These are phyloP conservation scores for Bombylius discolor DNA, from an alignment of 2,888 invertebrate genomes.

Conservation along the genomic window DNA sequence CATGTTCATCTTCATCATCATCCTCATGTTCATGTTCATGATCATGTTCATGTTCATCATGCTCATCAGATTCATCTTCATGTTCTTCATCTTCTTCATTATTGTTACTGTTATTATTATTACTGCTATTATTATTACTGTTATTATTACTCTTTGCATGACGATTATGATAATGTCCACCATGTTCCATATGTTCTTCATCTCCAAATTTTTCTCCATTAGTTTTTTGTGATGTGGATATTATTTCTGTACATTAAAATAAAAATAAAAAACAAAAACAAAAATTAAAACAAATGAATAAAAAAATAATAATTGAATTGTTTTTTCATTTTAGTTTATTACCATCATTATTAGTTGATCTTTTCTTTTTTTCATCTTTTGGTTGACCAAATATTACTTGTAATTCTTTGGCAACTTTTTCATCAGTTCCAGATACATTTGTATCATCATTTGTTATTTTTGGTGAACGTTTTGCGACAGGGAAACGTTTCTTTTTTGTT, in stretches of 20 bases:
- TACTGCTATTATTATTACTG: too few species aligned
- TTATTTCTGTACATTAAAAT: not conserved
- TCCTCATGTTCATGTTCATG: conserved; percentile 30
- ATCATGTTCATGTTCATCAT: conserved; percentile 20
- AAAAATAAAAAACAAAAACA: not conserved
- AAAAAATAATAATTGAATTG: too few species aligned
- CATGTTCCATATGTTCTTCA: conserved; percentile 18
- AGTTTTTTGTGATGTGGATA: not conserved
- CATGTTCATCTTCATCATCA: conserved; percentile 28
- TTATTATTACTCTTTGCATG: not conserved
- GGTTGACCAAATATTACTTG: conserved; percentile 50
- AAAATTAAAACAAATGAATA: not conserved
- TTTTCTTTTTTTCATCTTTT: conserved; percentile 41
- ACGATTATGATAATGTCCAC: conserved; percentile 27
- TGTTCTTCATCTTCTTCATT: conserved; percentile 29
- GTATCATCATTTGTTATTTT: not conserved
- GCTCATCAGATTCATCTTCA: conserved; percentile 23
- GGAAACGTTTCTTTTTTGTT: conserved; percentile 45
- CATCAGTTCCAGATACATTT: conserved; percentile 45
- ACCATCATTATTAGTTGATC: conserved; percentile 23
- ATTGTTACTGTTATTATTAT: conserved; percentile 7
- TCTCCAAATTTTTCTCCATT: not conserved
- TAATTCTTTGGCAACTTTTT: conserved; percentile 54
- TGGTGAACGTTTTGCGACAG: conserved; percentile 53
- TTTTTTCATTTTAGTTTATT: not conserved